Evolutionary conservation across 2,888 invertebrate genomes (phyloP), one percentile per base, ranked within the genome.

Genomic region (Nasonovia ribisnigri): DNA sequence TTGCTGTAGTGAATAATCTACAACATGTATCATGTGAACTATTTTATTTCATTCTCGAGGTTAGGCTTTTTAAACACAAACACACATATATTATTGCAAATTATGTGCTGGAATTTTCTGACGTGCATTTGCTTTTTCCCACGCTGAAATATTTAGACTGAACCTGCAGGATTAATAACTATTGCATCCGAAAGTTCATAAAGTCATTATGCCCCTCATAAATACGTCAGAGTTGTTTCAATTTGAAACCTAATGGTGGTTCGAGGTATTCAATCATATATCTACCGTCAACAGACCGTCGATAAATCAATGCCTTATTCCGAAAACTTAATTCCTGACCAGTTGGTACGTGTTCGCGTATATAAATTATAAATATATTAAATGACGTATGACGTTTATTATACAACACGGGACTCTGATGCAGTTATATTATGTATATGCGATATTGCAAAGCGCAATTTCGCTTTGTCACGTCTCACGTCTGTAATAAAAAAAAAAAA

Each of bases 401-500:
- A 29, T 54, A 48, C 46, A 77, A 36, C 36, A 48, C 13, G 16
- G 48, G 13, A 29, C 43, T 84, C 36, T 77, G 36, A 36, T 77
- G 77, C 88, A 51, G 48, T 88, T 51, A 36, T 88, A 54, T 57
- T 88, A 88, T 77, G 57, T 57, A 57, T 77, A 77, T 42, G 77
- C 36, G 36, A 88, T 88, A 54, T 51, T 88, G 51, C 36, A n/a
- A 36, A 88, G 51, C 51, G 51, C 51, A 88, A 88, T 88, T 88
- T 88, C 20, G 51, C 51, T 36, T 88, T 88, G 88, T 51, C 88
- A 51, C 51, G 88, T 88, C 51, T 51, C 51, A 51, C 4, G 88
- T 88, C 51, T 20, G 88, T 88, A 54, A 88, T 88, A 88, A 57
- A 88, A 88, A 48, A 88, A 57, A 88, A 88, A 48, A 88, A 36